Conservation (phyloP, 2,888 invertebrate genomes). For the Ophraella communa region DNA sequence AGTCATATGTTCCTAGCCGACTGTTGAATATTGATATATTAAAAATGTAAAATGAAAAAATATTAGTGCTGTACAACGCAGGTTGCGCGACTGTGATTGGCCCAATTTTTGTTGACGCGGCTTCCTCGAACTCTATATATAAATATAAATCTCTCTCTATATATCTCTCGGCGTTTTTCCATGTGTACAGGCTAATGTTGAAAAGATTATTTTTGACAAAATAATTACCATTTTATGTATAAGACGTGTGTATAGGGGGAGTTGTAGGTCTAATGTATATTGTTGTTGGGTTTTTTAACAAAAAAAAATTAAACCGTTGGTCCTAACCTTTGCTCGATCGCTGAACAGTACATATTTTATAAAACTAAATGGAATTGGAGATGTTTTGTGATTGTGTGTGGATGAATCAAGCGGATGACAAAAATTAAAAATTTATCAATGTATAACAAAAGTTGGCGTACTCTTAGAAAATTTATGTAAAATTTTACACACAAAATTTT, state of each 20-base stretch:
- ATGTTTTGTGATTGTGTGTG: constrained; percentile 11
- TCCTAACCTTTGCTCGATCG: constrained; percentile 54
- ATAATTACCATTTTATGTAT: constrained; percentile 59
- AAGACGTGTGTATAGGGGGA: constrained; percentile 56
- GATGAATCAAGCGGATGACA: neutral
- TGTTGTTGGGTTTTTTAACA: constrained; percentile 54
- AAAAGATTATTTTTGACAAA: constrained; percentile 59
- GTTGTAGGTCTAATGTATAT: constrained; percentile 58
- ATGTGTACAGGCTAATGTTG: constrained; percentile 58
- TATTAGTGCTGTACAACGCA: constrained; percentile 52
- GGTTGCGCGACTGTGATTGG: constrained; percentile 57
- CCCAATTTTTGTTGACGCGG: constrained; percentile 47
- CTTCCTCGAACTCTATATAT: constrained; percentile 39
- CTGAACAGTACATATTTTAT: constrained; percentile 33
- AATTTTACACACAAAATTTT: no score
- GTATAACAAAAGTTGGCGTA: no score
- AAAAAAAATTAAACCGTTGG: constrained; percentile 37
- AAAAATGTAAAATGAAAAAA: constrained; percentile 34
- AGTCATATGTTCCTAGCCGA: constrained; percentile 57
- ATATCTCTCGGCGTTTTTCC: constrained; percentile 45
- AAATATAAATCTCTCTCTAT: constrained; percentile 16
- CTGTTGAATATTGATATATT: constrained; percentile 54
- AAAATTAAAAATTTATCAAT: no score
- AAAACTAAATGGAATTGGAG: constrained; percentile 31
- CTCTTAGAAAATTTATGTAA: no score